Evolutionary conservation across 2,888 invertebrate genomes (phyloP).

Genomic region (Ischnus inquisitorius): DNA sequence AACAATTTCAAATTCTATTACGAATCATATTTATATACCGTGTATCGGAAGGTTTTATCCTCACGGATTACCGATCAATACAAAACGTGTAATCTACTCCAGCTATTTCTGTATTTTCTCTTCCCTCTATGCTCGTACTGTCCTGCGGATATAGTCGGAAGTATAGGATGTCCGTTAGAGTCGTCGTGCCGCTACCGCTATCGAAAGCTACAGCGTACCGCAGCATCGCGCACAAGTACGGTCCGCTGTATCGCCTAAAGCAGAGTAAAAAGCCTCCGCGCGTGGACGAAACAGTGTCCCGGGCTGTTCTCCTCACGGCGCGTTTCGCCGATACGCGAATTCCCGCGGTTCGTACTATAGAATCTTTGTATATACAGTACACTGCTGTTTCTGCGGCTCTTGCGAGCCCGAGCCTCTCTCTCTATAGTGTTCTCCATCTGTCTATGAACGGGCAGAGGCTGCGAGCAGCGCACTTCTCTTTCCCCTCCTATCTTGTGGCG

Average conservation of each 20-base stretch:
- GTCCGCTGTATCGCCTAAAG: conserved; percentile 24
- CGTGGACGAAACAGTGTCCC: conserved; percentile 49
- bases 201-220: conserved; percentile 19
- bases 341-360: conserved; percentile 25
- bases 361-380: conserved; percentile 28
- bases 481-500: conserved; percentile 1
- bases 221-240: neutral
- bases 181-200: conserved; percentile 18
- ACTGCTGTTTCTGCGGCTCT: conserved; percentile 35
- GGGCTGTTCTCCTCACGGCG: conserved; percentile 20
- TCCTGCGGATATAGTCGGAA: conserved; percentile 20
- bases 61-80: conserved; percentile 77
- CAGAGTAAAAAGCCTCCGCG: conserved; percentile 33
- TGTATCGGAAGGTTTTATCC: conserved; percentile 71
- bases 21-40: conserved; percentile 39
- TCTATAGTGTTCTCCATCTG: conserved; percentile 19
- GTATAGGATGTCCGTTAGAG: conserved; percentile 38
- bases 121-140: neutral
- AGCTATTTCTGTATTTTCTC: conserved; percentile 14
- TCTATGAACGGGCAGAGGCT: conserved; percentile 1
- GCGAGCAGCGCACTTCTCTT: neutral
- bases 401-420: conserved; percentile 43
- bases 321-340: conserved; percentile 55
- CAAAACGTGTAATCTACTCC: conserved; percentile 67
- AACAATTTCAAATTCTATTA: conserved; percentile 51